Evolutionary conservation across 2,113 vertebrate species (phyloP), one percentile per base, ranked within the genome.

Genomic region (Chloropsis cyanopogon): DNA sequence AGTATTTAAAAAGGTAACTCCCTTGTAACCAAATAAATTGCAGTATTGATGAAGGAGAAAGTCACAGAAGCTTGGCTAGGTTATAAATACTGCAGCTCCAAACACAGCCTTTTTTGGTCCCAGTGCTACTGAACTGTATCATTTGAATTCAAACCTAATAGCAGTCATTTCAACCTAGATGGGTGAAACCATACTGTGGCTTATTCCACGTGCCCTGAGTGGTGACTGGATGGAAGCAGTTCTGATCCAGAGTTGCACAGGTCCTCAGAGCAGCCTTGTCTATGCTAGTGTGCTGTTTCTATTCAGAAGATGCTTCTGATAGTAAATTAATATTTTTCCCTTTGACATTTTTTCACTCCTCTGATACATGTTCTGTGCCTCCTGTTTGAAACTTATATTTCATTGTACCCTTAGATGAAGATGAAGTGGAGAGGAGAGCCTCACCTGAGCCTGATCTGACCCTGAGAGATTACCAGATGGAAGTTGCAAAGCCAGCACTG

Each of bases 391-490:
- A 37, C 42, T 61, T 88, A 2, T 10, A 42, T 96, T 97, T 93
- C 46, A 39, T 85, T 88, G 26, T 71, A 88, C 83, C 94, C 61
- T 64, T 81, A 97, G 94, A 95, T 92, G 96, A 95, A 85, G 97
- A 96, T 53, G 90, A 87, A 71, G 20, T 26, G 31, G 80, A 94
- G 13, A 86, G 66, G 46, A 97, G 95, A 96, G 82, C 72, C 79
- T 97, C 97, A 56, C 96, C 98, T 65, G 96, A 98, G 59, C 95
- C 94, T 60, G 97, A 98, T n/a, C 98, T 99, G 73, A 90, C 79
- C 77, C 98, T 99, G 82, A 98, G 99, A 84, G 97, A 98, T 96
- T 99, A 99, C 97, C 99, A 99, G 97, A 98, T 97, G 98, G 98
- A 99, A 73, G 99, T 99, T 21, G 99, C 99, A 49, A 94, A 88